phyloP scores from a whole-genome alignment of 1,140 invertebrate genomes.

The Penaeus chinensis region DNA sequence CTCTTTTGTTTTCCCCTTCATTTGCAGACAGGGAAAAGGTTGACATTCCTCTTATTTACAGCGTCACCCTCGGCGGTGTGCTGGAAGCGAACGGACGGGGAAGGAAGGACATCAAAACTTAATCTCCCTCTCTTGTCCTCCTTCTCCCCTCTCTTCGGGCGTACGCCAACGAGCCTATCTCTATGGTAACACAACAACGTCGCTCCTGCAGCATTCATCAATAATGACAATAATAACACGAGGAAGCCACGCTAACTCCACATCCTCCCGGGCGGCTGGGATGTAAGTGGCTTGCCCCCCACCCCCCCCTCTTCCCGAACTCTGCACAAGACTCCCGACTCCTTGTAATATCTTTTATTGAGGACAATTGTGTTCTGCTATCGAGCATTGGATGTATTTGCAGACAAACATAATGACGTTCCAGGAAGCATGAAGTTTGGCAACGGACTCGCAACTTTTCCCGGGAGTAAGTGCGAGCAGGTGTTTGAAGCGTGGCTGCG shows the following conservation, averaged over 20 bases:
- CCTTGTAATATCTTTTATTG: neutral
- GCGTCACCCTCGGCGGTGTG: no score
- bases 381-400: conserved; percentile 27
- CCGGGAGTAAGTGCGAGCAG: conserved; percentile 48
- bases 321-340: no score
- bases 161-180: neutral
- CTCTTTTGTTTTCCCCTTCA: no score
- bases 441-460: conserved; percentile 35
- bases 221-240: conserved; percentile 52
- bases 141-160: no score
- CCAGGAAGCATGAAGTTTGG: conserved; percentile 28
- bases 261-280: conserved; percentile 31
- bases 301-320: neutral
- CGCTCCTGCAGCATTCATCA: conserved; percentile 41
- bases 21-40: no score
- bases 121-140: no score
- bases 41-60: no score
- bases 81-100: no score
- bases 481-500: conserved; percentile 59
- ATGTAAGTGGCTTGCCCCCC: neutral
- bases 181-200: conserved; percentile 52
- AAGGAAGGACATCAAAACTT: no score
- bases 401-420: conserved; percentile 39
- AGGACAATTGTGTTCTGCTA: neutral
- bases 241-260: conserved; percentile 40